Conservation (phyloP, 2,113 vertebrate genomes). For the Empidonax traillii region DNA sequence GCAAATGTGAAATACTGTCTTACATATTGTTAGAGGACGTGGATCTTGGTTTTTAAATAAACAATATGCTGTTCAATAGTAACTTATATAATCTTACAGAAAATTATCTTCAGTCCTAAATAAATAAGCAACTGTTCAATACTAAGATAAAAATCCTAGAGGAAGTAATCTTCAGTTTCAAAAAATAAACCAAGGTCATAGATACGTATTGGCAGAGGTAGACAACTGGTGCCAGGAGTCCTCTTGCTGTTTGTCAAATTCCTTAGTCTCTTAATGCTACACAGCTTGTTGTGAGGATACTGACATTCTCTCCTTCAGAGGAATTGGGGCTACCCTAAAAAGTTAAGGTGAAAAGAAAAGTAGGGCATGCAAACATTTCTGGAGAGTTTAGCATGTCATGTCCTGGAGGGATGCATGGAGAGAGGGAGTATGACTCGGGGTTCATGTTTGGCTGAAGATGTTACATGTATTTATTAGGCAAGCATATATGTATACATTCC, state of each 20-base stretch:
- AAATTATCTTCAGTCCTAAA: too few relatives aligned
- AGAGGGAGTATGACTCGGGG: too few relatives aligned
- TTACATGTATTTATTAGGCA: too few relatives aligned
- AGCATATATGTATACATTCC: too few relatives aligned
- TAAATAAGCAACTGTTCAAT: too few relatives aligned
- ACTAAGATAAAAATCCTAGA: too few relatives aligned
- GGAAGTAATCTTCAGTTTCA: too few relatives aligned
- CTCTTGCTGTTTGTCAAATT: slow-evolving; percentile 84
- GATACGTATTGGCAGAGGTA: slow-evolving; percentile 19
- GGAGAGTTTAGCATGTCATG: background rate
- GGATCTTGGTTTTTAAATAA: slow-evolving; percentile 74
- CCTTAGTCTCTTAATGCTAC: slow-evolving; percentile 85
- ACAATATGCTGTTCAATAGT: slow-evolving; percentile 64
- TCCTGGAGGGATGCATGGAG: background rate
- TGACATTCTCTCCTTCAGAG: slow-evolving; percentile 86
- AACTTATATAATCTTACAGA: too few relatives aligned
- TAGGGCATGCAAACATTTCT: background rate
- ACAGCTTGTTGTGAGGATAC: slow-evolving; percentile 93
- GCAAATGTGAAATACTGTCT: slow-evolving; percentile 33
- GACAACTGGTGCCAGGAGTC: slow-evolving; percentile 75
- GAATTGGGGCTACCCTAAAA: slow-evolving; percentile 86
- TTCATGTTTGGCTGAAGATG: too few relatives aligned
- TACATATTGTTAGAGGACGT: slow-evolving; percentile 64
- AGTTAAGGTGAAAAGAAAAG: background rate
- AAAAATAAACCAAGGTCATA: too few relatives aligned